A percentile compares a stretch with the other conserved stretches of the same genome.
Evolutionary conservation across 2,888 invertebrate genomes (phyloP).

Genomic region (Lasioglossum zephyrum): DNA sequence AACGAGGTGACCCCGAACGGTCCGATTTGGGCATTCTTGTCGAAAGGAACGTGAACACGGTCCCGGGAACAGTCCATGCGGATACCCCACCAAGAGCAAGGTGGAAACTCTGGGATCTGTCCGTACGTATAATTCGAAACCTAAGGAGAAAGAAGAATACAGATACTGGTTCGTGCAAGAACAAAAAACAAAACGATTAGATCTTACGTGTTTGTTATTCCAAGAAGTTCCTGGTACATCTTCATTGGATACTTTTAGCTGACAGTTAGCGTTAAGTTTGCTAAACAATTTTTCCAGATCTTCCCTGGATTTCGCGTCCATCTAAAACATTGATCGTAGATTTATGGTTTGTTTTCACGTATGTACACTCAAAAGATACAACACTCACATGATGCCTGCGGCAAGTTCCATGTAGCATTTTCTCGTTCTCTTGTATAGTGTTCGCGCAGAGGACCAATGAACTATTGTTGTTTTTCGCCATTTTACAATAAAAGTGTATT

Average conservation of each 20-base stretch:
- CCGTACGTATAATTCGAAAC: constrained; percentile 75
- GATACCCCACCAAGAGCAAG: constrained; percentile 83
- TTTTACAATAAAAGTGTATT: constrained; percentile 64
- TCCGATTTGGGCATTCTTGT: constrained; percentile 76
- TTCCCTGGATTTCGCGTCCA: constrained; percentile 64
- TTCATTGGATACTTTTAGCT: constrained; percentile 51
- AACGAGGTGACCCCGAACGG: constrained; percentile 79
- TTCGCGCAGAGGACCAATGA: constrained; percentile 64
- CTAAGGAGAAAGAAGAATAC: constrained; percentile 46
- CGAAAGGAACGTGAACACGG: constrained; percentile 78
- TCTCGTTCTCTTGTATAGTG: constrained; percentile 71
- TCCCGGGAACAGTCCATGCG: constrained; percentile 82
- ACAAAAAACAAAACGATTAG: background rate
- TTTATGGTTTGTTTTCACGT: constrained; percentile 17
- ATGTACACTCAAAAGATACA: background rate
- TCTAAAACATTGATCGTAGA: constrained; percentile 60
- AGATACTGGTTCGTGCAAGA: background rate
- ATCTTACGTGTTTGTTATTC: constrained; percentile 55
- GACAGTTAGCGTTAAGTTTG: constrained; percentile 72
- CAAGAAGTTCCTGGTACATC: constrained; percentile 33
- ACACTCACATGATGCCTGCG: constrained; percentile 68
- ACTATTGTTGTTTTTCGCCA: constrained; percentile 69
- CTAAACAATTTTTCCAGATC: constrained; percentile 73
- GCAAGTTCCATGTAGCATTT: constrained; percentile 67
- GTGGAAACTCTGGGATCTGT: constrained; percentile 72